Evolutionary conservation across 2,113 vertebrate genomes (phyloP), one percentile per base, ranked within the genome.

Genomic region (Sporophila hypoxantha): DNA sequence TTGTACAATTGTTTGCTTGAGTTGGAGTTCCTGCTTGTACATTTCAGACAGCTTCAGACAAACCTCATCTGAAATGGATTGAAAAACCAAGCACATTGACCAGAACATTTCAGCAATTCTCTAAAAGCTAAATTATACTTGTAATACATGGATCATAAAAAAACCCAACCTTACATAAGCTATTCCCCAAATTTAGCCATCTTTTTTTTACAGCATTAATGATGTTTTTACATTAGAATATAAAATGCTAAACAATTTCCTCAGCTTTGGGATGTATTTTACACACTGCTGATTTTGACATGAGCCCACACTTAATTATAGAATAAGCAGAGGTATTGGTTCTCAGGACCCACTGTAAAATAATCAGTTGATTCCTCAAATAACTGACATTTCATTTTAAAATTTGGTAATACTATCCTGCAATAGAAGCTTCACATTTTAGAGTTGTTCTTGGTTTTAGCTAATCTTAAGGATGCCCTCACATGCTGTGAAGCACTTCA

Each of bases 1-100:
- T 73, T 94, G 95, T 4, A 97, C 96, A 69, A 99, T 96, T 1
- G 79, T 90, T 84, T 92, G 94, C 93, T 99, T 99, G 64, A 99
- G 94, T 32, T 81, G 95, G 44, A 99, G 94, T 80, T 99, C 99
- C 88, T 96, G 94, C 59, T 88, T 85, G 95, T 98, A 99, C 88
- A 97, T 96, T 39, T 97, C 95, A 5, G 95, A 87, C 68, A 99
- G 96, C 86, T 92, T 85, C n/a, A 80, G 44, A 32, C 96, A 97
- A 20, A 95, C 93, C 12, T 97, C 96, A 46, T 96, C 99, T 99
- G 97, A 47, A 96, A 94, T 2, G 60, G 34, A 93, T 34, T 62
- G 56, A 82, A 76, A 94, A 94, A 13, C 4, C 34, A 75, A 73
- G 29, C 50, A 69, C 27, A 8, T 32, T 52, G 56, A 84, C 11